Conservation (phyloP, 2,113 vertebrate species). For the Sigmodon hispidus region DNA sequence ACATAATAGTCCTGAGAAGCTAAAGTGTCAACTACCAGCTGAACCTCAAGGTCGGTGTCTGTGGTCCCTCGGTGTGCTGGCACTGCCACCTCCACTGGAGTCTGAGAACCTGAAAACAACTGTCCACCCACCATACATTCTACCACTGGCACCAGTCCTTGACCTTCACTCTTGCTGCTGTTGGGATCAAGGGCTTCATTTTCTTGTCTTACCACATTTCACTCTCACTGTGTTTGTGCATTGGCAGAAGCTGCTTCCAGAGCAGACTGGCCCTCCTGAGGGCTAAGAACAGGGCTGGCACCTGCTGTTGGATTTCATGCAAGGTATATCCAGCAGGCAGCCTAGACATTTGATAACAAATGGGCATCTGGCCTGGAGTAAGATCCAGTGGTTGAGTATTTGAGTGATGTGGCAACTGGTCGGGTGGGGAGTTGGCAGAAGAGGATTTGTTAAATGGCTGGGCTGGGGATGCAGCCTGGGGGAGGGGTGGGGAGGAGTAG, state of each 20-base stretch:
- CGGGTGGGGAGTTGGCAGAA: constrained; percentile 80
- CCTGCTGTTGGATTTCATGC: constrained; percentile 83
- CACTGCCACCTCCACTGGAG: constrained; percentile 88
- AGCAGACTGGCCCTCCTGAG: constrained; percentile 83
- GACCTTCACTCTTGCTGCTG: constrained; percentile 84
- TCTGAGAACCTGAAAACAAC: constrained; percentile 86
- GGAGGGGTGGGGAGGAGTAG: constrained; percentile 91
- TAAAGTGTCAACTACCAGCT: constrained; percentile 94
- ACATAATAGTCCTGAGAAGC: constrained; percentile 87
- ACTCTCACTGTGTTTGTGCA: constrained; percentile 89
- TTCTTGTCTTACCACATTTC: constrained; percentile 79
- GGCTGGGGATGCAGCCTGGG: constrained; percentile 90
- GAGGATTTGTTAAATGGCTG: constrained; percentile 92
- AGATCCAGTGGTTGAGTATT: constrained; percentile 87
- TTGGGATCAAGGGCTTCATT: constrained; percentile 82
- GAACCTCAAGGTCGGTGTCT: constrained; percentile 96
- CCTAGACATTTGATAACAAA: constrained; percentile 92
- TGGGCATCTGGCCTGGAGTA: constrained; percentile 88
- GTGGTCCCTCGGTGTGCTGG: constrained; percentile 94
- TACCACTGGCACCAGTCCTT: constrained; percentile 75
- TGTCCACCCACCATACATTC: constrained; percentile 87
- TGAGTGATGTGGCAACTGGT: constrained; percentile 88
- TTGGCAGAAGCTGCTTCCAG: constrained; percentile 87
- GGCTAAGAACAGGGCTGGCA: constrained; percentile 75
- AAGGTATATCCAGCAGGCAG: constrained; percentile 84